Conservation (phyloP, 2,888 invertebrate genomes). For the Mesorhabditis belari region DNA sequence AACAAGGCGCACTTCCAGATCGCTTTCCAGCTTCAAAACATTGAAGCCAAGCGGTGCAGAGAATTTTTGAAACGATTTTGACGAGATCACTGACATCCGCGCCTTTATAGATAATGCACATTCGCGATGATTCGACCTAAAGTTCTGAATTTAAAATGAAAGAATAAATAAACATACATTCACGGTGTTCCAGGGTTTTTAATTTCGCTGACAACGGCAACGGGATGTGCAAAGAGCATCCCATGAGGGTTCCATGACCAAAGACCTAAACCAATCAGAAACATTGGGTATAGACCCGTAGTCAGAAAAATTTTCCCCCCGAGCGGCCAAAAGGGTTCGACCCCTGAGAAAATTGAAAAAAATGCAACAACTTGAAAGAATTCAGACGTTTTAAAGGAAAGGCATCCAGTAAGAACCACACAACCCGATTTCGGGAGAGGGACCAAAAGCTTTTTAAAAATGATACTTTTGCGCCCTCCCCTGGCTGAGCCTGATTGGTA, state of each 20-base stretch:
- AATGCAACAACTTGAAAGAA: conserved; percentile 9
- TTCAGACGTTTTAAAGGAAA: conserved; percentile 20
- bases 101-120: no score
- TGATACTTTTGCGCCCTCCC: not conserved
- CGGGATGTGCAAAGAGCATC: conserved; percentile 22
- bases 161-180: not conserved
- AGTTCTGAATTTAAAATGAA: no score
- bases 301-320: not conserved
- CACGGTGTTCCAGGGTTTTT: conserved; percentile 3
- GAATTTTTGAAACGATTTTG: not conserved
- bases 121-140: conserved; percentile 13
- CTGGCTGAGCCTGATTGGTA: not conserved
- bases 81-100: not conserved
- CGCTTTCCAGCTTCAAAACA: not conserved
- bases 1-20: not conserved
- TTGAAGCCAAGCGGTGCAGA: not conserved
- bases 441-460: not conserved
- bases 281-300: not conserved
- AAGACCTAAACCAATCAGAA: conserved; percentile 15
- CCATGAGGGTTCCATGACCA: conserved; percentile 13
- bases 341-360: not conserved
- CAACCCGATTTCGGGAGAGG: not conserved
- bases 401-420: no score
- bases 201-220: conserved; percentile 12
- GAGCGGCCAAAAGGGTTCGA: not conserved